phyloP scores from a whole-genome alignment of 2,888 invertebrate genomes.

The Pachycephus smyrnensis region DNA sequence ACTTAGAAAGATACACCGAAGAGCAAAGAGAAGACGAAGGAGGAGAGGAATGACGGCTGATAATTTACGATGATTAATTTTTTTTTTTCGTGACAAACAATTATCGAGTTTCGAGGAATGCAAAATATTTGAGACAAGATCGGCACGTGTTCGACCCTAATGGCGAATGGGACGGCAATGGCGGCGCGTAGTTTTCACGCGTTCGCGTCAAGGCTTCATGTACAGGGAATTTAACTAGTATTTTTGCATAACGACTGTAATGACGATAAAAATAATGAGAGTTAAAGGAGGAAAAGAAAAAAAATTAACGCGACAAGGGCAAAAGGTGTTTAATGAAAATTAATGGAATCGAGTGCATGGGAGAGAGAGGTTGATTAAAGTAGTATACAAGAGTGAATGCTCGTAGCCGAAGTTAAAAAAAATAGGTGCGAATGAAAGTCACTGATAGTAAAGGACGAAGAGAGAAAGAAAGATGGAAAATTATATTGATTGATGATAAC shows the following conservation, averaged over 20 bases:
- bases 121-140: background rate
- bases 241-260: conserved; percentile 58
- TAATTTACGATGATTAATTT: background rate
- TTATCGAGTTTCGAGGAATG: background rate
- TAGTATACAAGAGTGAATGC: background rate
- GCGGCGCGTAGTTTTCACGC: conserved; percentile 26
- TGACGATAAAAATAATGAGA: background rate
- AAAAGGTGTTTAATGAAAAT: background rate
- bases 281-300: conserved; percentile 28
- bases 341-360: background rate
- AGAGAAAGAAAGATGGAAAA: conserved; percentile 5
- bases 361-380: conserved; percentile 3
- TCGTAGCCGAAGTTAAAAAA: conserved; percentile 1
- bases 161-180: conserved; percentile 11
- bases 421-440: background rate
- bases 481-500: conserved; percentile 18
- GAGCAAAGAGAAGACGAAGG: conserved; percentile 19
- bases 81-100: background rate
- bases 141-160: background rate
- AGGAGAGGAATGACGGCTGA: background rate
- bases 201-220: conserved; percentile 53
- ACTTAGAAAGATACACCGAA: conserved; percentile 29
- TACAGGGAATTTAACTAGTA: conserved; percentile 64
- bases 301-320: conserved; percentile 13
- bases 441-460: background rate